Evolutionary conservation across 2,888 invertebrate genomes (phyloP).

Genomic region (Agriotes lineatus): DNA sequence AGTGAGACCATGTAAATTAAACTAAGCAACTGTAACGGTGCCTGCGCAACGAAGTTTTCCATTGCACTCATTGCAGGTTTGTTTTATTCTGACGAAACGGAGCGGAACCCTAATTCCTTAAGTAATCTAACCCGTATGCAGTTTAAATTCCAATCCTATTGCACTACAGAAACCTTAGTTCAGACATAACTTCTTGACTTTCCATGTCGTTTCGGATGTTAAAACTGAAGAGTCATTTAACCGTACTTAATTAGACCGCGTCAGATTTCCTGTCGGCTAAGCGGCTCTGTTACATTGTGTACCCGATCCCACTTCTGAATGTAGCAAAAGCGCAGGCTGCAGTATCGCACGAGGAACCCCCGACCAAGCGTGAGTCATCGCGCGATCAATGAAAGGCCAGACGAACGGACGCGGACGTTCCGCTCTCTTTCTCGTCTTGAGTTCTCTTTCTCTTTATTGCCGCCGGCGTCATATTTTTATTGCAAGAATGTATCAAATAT

Average conservation of each 20-base stretch:
- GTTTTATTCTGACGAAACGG: no score
- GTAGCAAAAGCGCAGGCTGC: slow-evolving; percentile 16
- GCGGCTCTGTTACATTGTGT: neutral
- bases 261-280: neutral
- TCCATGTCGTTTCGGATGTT: no score
- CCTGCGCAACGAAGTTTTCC: no score
- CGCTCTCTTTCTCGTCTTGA: slow-evolving; percentile 37
- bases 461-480: slow-evolving; percentile 6
- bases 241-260: neutral
- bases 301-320: neutral
- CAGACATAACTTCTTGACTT: no score
- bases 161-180: no score
- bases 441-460: slow-evolving; percentile 28
- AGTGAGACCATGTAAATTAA: no score
- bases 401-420: slow-evolving; percentile 38
- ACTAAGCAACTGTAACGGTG: no score
- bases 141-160: no score
- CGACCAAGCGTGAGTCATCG: slow-evolving; percentile 37
- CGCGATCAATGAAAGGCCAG: slow-evolving; percentile 40
- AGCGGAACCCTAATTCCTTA: no score
- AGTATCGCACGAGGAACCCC: slow-evolving; percentile 27
- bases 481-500: neutral
- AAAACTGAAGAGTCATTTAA: no score
- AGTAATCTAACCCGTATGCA: no score
- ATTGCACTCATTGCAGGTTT: no score